Evolutionary conservation across 2,888 invertebrate genomes (phyloP).

Genomic region (Hylaea fasciaria): DNA sequence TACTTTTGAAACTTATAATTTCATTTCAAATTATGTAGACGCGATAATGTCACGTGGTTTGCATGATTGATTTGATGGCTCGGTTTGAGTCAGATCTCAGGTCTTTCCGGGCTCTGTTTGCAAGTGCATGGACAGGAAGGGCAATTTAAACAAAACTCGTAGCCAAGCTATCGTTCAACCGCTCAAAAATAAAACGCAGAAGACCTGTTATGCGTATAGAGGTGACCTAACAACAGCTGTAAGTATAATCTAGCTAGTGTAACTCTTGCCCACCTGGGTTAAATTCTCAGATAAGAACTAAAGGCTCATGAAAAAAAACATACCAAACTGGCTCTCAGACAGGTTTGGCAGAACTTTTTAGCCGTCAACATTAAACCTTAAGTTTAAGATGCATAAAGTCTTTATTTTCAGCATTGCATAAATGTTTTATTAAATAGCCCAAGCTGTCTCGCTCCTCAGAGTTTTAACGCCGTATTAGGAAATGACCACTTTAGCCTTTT

Average conservation of each 20-base stretch:
- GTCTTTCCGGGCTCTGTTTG: too few species aligned
- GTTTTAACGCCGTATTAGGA: slow-evolving; percentile 79
- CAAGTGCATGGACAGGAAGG: too few species aligned
- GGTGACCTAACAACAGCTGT: slow-evolving; percentile 26
- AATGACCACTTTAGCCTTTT: slow-evolving; percentile 76
- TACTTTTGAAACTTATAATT: too few species aligned
- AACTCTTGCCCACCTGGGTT: slow-evolving; percentile 44
- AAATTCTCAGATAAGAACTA: slow-evolving; percentile 46
- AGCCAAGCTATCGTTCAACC: background rate
- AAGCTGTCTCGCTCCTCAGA: slow-evolving; percentile 61
- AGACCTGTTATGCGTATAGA: slow-evolving; percentile 11
- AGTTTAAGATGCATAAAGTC: slow-evolving; percentile 55
- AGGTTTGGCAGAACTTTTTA: slow-evolving; percentile 58
- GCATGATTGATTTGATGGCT: too few species aligned
- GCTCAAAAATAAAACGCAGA: background rate
- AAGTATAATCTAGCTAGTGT: slow-evolving; percentile 26
- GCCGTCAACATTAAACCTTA: slow-evolving; percentile 68
- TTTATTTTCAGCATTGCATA: slow-evolving; percentile 59
- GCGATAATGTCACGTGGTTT: too few species aligned
- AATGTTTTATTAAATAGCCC: slow-evolving; percentile 57
- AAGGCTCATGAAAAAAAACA: slow-evolving; percentile 58
- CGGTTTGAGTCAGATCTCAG: too few species aligned
- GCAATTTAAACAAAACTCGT: background rate
- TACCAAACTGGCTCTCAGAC: slow-evolving; percentile 67
- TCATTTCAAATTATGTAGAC: too few species aligned